Percentiles rank a stretch among this genome's conserved stretches.
Conservation (phyloP, 1,140 invertebrate species). For the Trichonephila inaurata region DNA sequence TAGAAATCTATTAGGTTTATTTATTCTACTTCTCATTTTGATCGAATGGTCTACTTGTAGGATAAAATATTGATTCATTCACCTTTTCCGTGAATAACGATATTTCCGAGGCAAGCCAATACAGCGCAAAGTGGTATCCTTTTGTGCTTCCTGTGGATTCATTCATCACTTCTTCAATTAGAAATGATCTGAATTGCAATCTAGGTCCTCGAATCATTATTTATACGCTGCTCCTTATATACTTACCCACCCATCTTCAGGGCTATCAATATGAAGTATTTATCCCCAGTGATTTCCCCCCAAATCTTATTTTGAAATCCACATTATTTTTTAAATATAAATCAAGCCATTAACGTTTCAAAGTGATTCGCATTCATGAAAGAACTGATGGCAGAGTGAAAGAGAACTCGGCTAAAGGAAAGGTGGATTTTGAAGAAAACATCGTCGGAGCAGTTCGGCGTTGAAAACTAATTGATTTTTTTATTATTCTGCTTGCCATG, state of each 20-base stretch:
- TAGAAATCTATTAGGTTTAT: too few species aligned
- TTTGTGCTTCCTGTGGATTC: not conserved
- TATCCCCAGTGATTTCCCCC: not conserved
- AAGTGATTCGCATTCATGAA: slow-evolving; percentile 4
- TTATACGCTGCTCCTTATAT: not conserved
- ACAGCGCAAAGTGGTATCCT: not conserved
- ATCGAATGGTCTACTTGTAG: not conserved
- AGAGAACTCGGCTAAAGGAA: not conserved
- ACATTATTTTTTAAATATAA: slow-evolving; percentile 6
- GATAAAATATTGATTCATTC: slow-evolving; percentile 7
- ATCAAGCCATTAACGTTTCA: slow-evolving; percentile 1
- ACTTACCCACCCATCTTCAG: not conserved
- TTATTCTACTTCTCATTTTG: not conserved
- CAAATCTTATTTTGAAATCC: not conserved
- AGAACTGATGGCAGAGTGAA: not conserved
- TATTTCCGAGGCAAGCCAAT: not conserved
- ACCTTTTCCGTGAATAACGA: slow-evolving; percentile 21
- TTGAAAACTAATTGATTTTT: slow-evolving; percentile 36
- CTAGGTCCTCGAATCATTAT: slow-evolving; percentile 1
- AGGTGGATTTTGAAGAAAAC: slow-evolving; percentile 12
- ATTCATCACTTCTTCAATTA: slow-evolving; percentile 26
- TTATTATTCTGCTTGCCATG: slow-evolving; percentile 1
- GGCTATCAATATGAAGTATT: slow-evolving; percentile 19
- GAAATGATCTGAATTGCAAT: slow-evolving; percentile 27
- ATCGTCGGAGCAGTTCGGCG: not conserved